Evolutionary conservation across 2,888 invertebrate species (phyloP).

Genomic region (Globia sparganii): DNA sequence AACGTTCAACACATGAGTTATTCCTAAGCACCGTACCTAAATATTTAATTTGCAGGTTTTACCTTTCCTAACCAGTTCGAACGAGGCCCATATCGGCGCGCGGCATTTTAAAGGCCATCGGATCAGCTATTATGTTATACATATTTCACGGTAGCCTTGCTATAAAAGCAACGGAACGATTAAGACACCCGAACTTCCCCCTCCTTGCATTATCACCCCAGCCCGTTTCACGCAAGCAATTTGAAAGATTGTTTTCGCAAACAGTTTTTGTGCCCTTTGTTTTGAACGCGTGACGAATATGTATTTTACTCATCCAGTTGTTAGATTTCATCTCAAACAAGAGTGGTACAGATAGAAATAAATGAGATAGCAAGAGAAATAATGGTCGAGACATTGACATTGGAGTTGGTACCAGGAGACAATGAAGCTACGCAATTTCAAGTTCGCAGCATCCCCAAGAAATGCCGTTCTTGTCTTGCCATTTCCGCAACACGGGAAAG

Average conservation of each 20-base stretch:
- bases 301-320: slow-evolving; percentile 17
- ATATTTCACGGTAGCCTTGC: slow-evolving; percentile 53
- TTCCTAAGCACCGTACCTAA: not conserved
- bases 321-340: slow-evolving; percentile 17
- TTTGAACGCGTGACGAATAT: slow-evolving; percentile 26
- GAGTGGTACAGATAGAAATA: not conserved
- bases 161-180: slow-evolving; percentile 60
- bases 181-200: slow-evolving; percentile 43
- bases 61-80: not conserved
- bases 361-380: not conserved
- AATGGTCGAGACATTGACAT: slow-evolving; percentile 2
- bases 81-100: not conserved
- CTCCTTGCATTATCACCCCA: slow-evolving; percentile 38
- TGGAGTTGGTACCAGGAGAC: not conserved
- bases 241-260: slow-evolving; percentile 64
- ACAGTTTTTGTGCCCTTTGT: slow-evolving; percentile 46
- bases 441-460: not conserved
- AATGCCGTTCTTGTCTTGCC: not conserved
- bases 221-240: slow-evolving; percentile 54
- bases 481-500: not conserved
- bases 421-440: slow-evolving; percentile 10
- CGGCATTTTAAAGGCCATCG: slow-evolving; percentile 9
- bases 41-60: not conserved
- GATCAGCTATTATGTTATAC: slow-evolving; percentile 22
- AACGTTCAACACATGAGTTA: not conserved